A percentile compares a stretch with the other conserved stretches of the same genome.
Conservation (phyloP, 2,888 invertebrate species). For the Alitta virens region DNA sequence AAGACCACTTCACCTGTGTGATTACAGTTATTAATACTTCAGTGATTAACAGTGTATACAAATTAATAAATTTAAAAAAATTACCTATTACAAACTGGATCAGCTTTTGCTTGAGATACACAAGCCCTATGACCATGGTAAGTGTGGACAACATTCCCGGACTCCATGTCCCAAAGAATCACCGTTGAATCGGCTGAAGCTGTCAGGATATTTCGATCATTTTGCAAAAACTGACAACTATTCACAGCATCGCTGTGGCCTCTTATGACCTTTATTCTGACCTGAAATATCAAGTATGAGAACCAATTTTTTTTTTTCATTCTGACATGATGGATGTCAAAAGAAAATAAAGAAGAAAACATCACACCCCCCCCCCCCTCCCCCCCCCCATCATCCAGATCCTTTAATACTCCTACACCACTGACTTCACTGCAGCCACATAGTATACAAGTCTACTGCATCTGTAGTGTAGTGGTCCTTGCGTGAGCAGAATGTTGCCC, state of each 20-base stretch:
- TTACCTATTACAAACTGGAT: conserved; percentile 23
- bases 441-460: too few relatives aligned
- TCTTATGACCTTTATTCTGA: conserved; percentile 46
- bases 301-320: too few relatives aligned
- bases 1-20: neutral
- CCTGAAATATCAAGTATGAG: conserved; percentile 32
- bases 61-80: neutral
- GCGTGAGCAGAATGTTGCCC: too few relatives aligned
- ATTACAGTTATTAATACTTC: neutral
- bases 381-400: too few relatives aligned
- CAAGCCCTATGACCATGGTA: conserved; percentile 37
- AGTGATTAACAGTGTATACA: neutral
- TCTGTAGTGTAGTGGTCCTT: too few relatives aligned
- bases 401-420: too few relatives aligned
- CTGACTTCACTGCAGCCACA: too few relatives aligned
- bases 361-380: too few relatives aligned
- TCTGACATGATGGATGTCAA: too few relatives aligned
- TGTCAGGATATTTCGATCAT: conserved; percentile 38
- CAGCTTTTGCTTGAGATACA: conserved; percentile 37
- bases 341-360: too few relatives aligned
- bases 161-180: conserved; percentile 43
- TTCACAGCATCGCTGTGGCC: conserved; percentile 48
- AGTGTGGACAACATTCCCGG: conserved; percentile 36
- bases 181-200: conserved; percentile 47
- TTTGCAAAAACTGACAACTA: conserved; percentile 42